phyloP scores from a whole-genome alignment of 1,140 invertebrate genomes.

The Ceratina japonica region DNA sequence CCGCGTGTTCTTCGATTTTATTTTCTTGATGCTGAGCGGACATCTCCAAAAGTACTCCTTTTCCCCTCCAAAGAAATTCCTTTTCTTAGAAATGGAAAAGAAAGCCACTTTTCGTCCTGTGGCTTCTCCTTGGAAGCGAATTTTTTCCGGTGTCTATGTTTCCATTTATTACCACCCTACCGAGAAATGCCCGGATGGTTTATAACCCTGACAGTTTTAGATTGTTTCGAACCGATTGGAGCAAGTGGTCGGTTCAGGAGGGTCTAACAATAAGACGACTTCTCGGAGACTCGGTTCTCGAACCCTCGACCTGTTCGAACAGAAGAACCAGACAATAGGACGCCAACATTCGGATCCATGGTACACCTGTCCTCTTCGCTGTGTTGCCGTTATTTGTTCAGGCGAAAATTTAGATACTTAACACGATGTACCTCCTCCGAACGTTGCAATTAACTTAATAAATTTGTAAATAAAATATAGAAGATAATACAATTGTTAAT shows the following conservation, averaged over 20 bases:
- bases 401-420: too few species aligned
- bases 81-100: not conserved
- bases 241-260: constrained; percentile 34
- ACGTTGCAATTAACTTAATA: too few species aligned
- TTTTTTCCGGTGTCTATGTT: constrained; percentile 8
- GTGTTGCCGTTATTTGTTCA: constrained; percentile 2
- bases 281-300: constrained; percentile 24
- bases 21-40: too few species aligned
- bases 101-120: not conserved
- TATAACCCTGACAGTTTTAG: constrained; percentile 35
- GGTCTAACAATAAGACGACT: not conserved
- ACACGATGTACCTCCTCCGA: too few species aligned
- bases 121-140: not conserved
- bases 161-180: constrained; percentile 40
- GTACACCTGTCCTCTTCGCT: constrained; percentile 30
- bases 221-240: constrained; percentile 42
- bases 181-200: constrained; percentile 1
- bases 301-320: constrained; percentile 33
- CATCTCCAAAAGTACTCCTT: too few species aligned
- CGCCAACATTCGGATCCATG: constrained; percentile 58
- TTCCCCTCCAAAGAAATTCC: too few species aligned
- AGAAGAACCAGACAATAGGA: constrained; percentile 72
- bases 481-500: too few species aligned
- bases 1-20: too few species aligned
- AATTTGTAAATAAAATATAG: too few species aligned